Percentiles rank a stretch among this genome's conserved stretches.
Evolutionary conservation across 2,888 invertebrate genomes (phyloP).

Genomic region (Athalia circularis): DNA sequence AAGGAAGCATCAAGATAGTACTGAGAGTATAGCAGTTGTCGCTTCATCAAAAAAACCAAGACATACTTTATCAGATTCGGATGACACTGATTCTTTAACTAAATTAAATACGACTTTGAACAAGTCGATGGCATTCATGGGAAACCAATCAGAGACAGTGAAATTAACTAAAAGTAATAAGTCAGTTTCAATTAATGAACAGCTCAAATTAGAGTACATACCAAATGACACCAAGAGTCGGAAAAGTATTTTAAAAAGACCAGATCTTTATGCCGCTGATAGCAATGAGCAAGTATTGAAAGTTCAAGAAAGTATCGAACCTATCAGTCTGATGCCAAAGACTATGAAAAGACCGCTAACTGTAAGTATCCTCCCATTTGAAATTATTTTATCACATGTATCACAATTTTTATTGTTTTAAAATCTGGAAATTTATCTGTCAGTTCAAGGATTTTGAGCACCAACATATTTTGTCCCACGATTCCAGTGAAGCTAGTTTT

Average conservation of each 20-base stretch:
- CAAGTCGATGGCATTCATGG: conserved; percentile 47
- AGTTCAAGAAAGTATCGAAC: neutral
- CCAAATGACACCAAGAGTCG: conserved; percentile 11
- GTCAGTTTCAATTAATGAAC: conserved; percentile 16
- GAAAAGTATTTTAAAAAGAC: conserved; percentile 44
- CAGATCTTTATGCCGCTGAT: neutral
- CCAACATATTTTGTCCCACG: conserved; percentile 42
- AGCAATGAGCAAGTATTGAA: neutral
- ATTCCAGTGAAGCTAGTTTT: conserved; percentile 47
- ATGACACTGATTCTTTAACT: conserved; percentile 48
- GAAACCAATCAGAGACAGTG: conserved; percentile 13
- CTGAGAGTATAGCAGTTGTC: conserved; percentile 7
- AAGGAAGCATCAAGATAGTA: neutral
- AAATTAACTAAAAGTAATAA: conserved; percentile 32
- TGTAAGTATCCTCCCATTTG: conserved; percentile 45
- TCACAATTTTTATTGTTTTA: neutral
- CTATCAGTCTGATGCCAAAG: neutral
- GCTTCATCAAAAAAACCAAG: neutral
- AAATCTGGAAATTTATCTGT: conserved; percentile 13
- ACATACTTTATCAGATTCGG: conserved; percentile 51
- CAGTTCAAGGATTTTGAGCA: conserved; percentile 51
- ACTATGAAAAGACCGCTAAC: conserved; percentile 51
- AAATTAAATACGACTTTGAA: conserved; percentile 52
- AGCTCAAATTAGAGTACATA: neutral
- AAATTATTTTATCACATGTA: neutral